Evolutionary conservation across 2,888 invertebrate genomes (phyloP).

Genomic region (Colostygia pectinataria): DNA sequence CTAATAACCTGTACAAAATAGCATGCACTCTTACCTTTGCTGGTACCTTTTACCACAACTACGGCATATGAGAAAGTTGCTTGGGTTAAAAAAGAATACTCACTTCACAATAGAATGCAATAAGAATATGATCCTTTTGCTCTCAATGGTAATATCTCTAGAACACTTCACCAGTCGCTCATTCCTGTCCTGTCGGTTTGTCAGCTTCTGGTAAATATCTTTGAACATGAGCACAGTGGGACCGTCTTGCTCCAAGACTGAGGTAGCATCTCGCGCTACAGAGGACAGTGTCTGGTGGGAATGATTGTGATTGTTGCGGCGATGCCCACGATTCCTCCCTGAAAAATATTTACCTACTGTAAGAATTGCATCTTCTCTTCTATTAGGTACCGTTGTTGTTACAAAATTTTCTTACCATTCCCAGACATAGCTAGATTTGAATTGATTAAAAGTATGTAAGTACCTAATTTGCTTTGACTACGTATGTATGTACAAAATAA

Average conservation of each 20-base stretch:
- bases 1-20: no score
- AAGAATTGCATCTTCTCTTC: no score
- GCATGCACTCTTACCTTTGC: no score
- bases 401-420: conserved; percentile 3
- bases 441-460: no score
- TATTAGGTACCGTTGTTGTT: no score
- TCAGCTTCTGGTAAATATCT: conserved; percentile 17
- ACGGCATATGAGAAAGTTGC: no score
- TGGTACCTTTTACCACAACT: no score
- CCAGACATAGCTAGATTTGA: conserved; percentile 7
- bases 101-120: conserved; percentile 88
- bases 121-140: conserved; percentile 94
- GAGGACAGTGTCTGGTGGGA: conserved; percentile 55
- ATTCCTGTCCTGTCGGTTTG: conserved; percentile 28
- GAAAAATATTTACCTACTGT: background rate
- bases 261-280: conserved; percentile 59
- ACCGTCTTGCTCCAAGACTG: conserved; percentile 34
- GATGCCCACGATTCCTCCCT: conserved; percentile 43
- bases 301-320: conserved; percentile 50
- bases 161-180: conserved; percentile 33
- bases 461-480: no score
- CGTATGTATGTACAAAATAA: no score
- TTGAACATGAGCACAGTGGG: conserved; percentile 25
- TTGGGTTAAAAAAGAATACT: no score
- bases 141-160: conserved; percentile 67